Conservation (phyloP, 2,888 invertebrate genomes). For the Nyleta sp. region DNA sequence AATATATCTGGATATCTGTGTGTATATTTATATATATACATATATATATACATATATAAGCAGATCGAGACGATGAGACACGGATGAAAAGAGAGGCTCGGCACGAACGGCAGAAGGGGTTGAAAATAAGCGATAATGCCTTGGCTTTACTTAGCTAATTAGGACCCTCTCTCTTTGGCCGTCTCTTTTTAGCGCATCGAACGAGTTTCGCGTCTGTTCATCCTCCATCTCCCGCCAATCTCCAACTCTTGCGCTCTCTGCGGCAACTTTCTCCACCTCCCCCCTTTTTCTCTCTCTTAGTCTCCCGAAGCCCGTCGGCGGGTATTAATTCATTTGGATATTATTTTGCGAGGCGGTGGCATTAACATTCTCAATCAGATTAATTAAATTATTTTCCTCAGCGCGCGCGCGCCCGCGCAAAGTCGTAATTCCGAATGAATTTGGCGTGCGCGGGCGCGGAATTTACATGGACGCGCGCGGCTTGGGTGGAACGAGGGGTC, state of each 20-base stretch:
- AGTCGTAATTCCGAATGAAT: conserved; percentile 33
- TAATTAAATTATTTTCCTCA: conserved; percentile 78
- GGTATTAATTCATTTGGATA: conserved; percentile 80
- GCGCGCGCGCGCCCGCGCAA: conserved; percentile 26
- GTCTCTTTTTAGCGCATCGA: conserved; percentile 53
- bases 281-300: conserved; percentile 57
- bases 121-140: conserved; percentile 81
- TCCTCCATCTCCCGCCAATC: conserved; percentile 64
- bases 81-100: conserved; percentile 52
- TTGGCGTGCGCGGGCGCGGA: conserved; percentile 14
- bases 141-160: conserved; percentile 82
- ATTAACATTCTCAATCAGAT: conserved; percentile 81
- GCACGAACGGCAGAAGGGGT: conserved; percentile 70
- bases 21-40: no score
- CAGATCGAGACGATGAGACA: conserved; percentile 16
- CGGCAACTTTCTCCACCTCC: conserved; percentile 55
- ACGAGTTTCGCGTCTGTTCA: conserved; percentile 70
- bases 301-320: conserved; percentile 64
- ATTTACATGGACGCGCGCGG: no score
- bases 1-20: no score
- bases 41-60: no score
- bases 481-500: background rate
- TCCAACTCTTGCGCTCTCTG: conserved; percentile 46
- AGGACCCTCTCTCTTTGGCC: conserved; percentile 69
- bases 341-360: conserved; percentile 76